Evolutionary conservation across 2,113 vertebrate species (phyloP), one percentile per base, ranked within the genome.

Genomic region (Ciconia maguari): DNA sequence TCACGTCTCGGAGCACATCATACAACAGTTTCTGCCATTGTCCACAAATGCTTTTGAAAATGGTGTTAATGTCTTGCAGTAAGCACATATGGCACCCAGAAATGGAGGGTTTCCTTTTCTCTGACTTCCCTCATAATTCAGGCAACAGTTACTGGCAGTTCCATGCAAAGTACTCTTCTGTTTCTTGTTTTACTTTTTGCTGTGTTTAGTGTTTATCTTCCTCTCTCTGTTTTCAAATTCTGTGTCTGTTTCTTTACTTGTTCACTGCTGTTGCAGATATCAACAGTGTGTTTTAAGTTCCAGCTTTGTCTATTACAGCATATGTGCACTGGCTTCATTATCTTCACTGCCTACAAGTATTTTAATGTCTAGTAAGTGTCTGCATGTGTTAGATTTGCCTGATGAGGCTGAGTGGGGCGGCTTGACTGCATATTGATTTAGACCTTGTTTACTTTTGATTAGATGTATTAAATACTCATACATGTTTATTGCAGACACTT

Each of bases 51-150:
- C 74, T 83, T 90, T 75, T 83, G 88, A 22, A 62, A 77, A 36
- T 46, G 34, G 24, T 70, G 83, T 72, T 83, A 60, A 85, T 81
- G 85, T 52, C 76, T 95, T 81, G 88, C 92, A 92, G 83, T 9
- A 14, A 87, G 82, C 77, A 83, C 96, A 92, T 77, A 9, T 92
- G 96, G 96, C 38, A 34, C 80, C 95, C 96, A 95, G 96, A 66
- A 49, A 42, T 4, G 18, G 41, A 49, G 24, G 25, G 42, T 16
- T 62, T 74, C 83, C 85, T 89, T 11, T 58, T 46, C 81, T 41
- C 29, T 8, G 6, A 6, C 68, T 89, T 58, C 49, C 77, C 76
- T 86, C 18, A 0, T 17, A 20, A 25, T 44, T 51, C 90, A 55
- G 38, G 55, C 82, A 54, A 7, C 42, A 32, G 24, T 81, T 55